Evolutionary conservation across 2,113 vertebrate species (phyloP), one percentile per base, ranked within the genome.

Genomic region (Aleadryas rufinucha): DNA sequence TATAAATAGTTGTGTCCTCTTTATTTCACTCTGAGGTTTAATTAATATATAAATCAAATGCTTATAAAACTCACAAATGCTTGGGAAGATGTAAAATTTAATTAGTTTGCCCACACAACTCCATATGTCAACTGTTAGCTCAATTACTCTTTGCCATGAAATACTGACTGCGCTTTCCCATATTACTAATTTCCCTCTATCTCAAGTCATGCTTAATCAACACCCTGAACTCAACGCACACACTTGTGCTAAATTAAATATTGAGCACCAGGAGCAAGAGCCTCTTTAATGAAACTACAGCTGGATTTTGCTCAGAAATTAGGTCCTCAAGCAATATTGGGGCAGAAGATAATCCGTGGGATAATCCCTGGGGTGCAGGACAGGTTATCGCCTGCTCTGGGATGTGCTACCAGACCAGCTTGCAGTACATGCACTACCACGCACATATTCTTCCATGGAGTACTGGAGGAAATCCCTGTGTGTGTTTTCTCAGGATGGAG

Each of bases 1-100:
- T 88, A 89, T 72, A 92, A 97, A 96, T 95, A 77, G 53, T 93
- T 89, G 88, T 80, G 92, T 75, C 96, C 93, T 97, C 96, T 95
- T 98, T 95, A 63, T 95, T 97, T 95, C 84, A 93, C 94, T 97
- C 96, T 95, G 92, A 98, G 92, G 94, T 97, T 93, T 97, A 98
- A 98, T 97, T 98, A 97, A 98, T 97, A 95, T 94, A 97, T 97
- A 97, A 98, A 98, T 97, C 96, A 97, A 97, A 95, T 0, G 82
- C 97, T 96, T 93, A 78, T 90, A 97, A 97, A 97, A 94, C 82
- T 97, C 96, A 94, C 96, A 98, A 98, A 97, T 97, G 94, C 91
- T 96, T 96, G 93, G 92, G 61, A 94, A 97, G 84, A 96, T 75
- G 85, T 95, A 97, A 98, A 97, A 97, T 97, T 97, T 98, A 98